Base-by-base conservation (phyloP, 1,140 invertebrate genomes). In the Drosophila santomea region DNA sequence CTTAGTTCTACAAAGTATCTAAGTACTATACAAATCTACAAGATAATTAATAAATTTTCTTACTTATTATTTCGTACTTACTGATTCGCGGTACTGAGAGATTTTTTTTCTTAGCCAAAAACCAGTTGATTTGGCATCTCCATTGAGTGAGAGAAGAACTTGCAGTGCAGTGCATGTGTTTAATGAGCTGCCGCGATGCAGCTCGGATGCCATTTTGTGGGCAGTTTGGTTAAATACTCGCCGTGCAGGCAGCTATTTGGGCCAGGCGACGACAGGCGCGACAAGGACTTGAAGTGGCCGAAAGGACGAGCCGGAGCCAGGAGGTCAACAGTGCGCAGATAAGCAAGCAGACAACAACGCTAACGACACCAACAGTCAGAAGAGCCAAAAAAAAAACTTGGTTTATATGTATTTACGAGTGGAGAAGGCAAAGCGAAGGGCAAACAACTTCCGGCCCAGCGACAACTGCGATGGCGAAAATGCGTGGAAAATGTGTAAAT, bases 401-500 rank as follows among this genome's bases (percentile, higher is more conserved):
- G 32, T 32, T 8, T 32, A 32, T 32, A 3, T 32, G 32, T 32
- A 50, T 20, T 32, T 11, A 25, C 23, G 36, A 35, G 38, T 17
- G 32, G 23, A 41, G 28, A 51, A 51, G 35, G 35, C 59, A 43
- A 47, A 38, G 28, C 52, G 54, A 60, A 69, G 59, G 74, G 55
- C 55, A 67, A 76, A 77, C 74, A 54, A 76, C 73, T 74, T 75
- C 71, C 71, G 60, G 68, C 43, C 73, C 56, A 58, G 55, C 71
- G 25, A 51, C 51, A 59, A 61, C 41, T 48, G 68, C 61, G 48
- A 54, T 67, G 64, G 78, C 55, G 83, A 88, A 82, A 86, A 86
- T 88, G 82, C 83, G 79, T 82, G 83, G 75, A 86, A 83, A 86
- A 77, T 79, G 82, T 86, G 82, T 76, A 86, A 86, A 88, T 86